A percentile compares a stretch with the other conserved stretches of the same genome.
Evolutionary conservation across 2,888 invertebrate genomes (phyloP).

Genomic region (Pseudanteris insignis): DNA sequence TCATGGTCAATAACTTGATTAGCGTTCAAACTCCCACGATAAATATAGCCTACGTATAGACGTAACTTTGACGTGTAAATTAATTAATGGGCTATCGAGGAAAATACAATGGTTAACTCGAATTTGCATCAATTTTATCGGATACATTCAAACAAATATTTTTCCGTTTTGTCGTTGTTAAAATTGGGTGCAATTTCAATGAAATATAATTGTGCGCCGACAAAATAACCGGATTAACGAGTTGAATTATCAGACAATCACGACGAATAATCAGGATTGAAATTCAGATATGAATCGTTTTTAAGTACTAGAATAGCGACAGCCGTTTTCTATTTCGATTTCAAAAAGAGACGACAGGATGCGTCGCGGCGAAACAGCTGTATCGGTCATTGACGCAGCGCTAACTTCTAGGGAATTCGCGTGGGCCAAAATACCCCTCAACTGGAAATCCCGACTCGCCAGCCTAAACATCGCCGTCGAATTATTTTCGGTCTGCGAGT

Average conservation of each 20-base stretch:
- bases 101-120: too few species aligned
- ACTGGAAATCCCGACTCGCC: constrained; percentile 3
- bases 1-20: too few species aligned
- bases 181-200: too few species aligned
- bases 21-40: too few species aligned
- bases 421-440: constrained; percentile 30
- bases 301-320: neutral
- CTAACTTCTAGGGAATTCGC: constrained; percentile 23
- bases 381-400: constrained; percentile 49
- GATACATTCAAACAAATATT: too few species aligned
- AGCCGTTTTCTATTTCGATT: constrained; percentile 47
- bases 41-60: too few species aligned
- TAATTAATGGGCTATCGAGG: too few species aligned
- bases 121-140: too few species aligned
- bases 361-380: constrained; percentile 43
- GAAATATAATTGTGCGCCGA: too few species aligned
- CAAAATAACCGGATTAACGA: too few species aligned
- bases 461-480: neutral
- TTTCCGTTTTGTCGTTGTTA: too few species aligned
- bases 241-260: neutral
- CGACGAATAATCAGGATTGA: constrained; percentile 1
- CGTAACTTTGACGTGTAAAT: too few species aligned
- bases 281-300: neutral
- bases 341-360: constrained; percentile 43
- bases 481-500: constrained; percentile 3